Evolutionary conservation across 2,888 invertebrate species (phyloP).

Genomic region (Drosophila longiperda): DNA sequence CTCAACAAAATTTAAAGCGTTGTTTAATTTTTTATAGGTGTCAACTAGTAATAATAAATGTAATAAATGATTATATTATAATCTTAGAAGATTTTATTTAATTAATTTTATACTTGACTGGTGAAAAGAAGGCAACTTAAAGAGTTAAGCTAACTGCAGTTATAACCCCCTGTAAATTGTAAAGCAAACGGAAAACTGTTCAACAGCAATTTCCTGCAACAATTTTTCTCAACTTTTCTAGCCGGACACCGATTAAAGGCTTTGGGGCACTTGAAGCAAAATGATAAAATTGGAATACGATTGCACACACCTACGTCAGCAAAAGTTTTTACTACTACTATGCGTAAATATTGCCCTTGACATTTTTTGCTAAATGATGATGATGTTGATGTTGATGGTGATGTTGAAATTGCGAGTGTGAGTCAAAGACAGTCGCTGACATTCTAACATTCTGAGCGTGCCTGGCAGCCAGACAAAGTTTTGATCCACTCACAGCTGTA

Average conservation of each 20-base stretch:
- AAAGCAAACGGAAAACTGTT: conserved; percentile 42
- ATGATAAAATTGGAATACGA: conserved; percentile 61
- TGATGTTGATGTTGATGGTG: conserved; percentile 28
- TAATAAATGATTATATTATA: neutral
- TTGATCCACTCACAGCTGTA: conserved; percentile 31
- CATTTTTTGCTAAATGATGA: conserved; percentile 58
- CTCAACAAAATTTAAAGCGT: neutral
- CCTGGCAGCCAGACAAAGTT: conserved; percentile 41
- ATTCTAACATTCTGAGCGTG: conserved; percentile 54
- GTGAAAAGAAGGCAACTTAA: too few species aligned
- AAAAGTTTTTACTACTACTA: conserved; percentile 43
- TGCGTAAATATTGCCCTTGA: conserved; percentile 46
- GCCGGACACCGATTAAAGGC: conserved; percentile 69
- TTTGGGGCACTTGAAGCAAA: conserved; percentile 50
- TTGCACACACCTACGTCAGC: conserved; percentile 50
- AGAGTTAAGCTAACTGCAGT: too few species aligned
- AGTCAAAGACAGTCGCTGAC: conserved; percentile 56
- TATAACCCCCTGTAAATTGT: conserved; percentile 35
- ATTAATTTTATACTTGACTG: too few species aligned
- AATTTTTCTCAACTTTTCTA: conserved; percentile 55
- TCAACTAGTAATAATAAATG: neutral
- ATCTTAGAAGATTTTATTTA: too few species aligned
- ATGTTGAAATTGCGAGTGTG: conserved; percentile 28
- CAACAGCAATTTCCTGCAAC: conserved; percentile 64
- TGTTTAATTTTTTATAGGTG: neutral